Base-by-base conservation (phyloP, 2,888 invertebrate genomes). In the Homarus gammarus region DNA sequence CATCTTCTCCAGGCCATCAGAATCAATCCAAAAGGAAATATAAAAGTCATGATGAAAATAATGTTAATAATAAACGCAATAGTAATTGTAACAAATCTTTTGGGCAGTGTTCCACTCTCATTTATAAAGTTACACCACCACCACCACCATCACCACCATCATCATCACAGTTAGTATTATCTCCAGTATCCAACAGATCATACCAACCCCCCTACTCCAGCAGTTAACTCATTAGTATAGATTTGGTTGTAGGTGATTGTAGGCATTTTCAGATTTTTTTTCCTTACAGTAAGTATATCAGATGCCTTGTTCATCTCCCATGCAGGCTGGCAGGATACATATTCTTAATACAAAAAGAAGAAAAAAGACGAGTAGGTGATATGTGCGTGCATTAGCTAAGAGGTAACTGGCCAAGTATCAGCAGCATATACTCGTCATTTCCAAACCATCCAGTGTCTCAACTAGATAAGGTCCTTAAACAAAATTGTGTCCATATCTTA, bases 41-140 rank as follows among this genome's bases (percentile, higher is more conserved):
- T 79, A 75, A 36, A 27, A 73, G 33, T n/a, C 51, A 75, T 36
- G 75, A 75, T 61, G 31, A 84, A 49, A 84, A 75, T 27, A 56
- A 61, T 84, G 38, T 44, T 51, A 31, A 22, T 33, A 33, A 49
- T 73, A 73, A 81, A 10, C 56, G 38, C 56, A 44, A 33, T 44
- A 49, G 33, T 84, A 18, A 49, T 84, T 64, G 49, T 73, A 15
- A 31, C 36, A 44, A 22, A 75, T 75, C 75, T 75, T 5, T 44
- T n/a, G 22, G 40, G 8, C 75, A 75, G 40, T 75, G 44, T 44
- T 44, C 75, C 22, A 27, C 36, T 15, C 15, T 44, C n/a, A 64
- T n/a, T 75, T 44, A 27, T 73, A n/a, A 10, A 40, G 12, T 44
- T 38, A 36, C n/a, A 2, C 44, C 44, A 44, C 73, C 38, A 27